These are phyloP conservation scores for Galaxias olidus DNA, from an alignment of 2,797 vertebrate species.

Conservation along the genomic window DNA sequence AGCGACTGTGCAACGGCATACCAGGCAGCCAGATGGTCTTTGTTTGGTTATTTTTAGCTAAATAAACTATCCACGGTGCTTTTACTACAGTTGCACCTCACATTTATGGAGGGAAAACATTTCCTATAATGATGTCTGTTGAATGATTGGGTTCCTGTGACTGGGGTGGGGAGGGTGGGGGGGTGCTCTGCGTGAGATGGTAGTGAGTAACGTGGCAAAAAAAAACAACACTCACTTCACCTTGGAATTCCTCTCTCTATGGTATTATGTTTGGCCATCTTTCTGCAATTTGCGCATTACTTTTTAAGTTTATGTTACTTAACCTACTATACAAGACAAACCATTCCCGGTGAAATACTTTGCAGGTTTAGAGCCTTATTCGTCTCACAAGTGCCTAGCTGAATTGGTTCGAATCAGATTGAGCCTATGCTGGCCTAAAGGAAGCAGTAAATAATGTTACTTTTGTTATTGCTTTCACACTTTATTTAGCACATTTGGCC, in stretches of 20 bases:
- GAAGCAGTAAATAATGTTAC: no score
- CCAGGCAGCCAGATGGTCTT: slow-evolving; percentile 70
- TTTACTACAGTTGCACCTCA: slow-evolving; percentile 49
- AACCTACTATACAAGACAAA: neutral
- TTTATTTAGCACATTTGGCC: no score
- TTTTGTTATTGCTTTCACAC: no score
- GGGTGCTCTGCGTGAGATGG: slow-evolving; percentile 20
- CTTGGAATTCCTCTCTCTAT: slow-evolving; percentile 41
- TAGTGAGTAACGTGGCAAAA: slow-evolving; percentile 42
- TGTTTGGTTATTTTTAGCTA: slow-evolving; percentile 75
- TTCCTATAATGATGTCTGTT: slow-evolving; percentile 42
- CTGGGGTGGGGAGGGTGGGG: slow-evolving; percentile 26
- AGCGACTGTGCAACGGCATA: slow-evolving; percentile 45
- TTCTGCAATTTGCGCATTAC: slow-evolving; percentile 25
- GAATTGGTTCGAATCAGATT: no score
- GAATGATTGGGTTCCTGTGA: slow-evolving; percentile 48
- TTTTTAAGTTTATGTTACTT: slow-evolving; percentile 25
- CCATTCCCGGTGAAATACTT: slow-evolving; percentile 39
- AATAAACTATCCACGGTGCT: slow-evolving; percentile 54
- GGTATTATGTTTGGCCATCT: slow-evolving; percentile 42
- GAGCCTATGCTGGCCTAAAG: no score
- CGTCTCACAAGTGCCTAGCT: no score
- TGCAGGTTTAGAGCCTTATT: slow-evolving; percentile 24
- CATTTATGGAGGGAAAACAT: slow-evolving; percentile 33
- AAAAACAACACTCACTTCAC: slow-evolving; percentile 14